phyloP scores from a whole-genome alignment of 2,797 vertebrate species.

The Sitta carolinensis region DNA sequence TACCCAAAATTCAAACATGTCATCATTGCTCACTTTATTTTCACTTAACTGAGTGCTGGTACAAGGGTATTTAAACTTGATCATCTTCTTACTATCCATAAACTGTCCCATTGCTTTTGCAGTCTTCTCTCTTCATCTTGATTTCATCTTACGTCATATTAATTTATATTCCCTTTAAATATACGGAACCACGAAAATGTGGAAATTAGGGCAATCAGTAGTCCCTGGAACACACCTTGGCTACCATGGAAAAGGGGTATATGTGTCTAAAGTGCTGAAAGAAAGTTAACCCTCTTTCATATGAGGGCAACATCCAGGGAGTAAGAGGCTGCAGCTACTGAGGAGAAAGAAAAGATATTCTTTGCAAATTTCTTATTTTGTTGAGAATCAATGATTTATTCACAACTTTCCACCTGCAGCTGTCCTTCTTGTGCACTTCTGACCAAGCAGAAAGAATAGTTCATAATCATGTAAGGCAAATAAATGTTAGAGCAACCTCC shows the following conservation, averaged over 20 bases:
- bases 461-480: background rate
- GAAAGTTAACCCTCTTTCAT: background rate
- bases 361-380: background rate
- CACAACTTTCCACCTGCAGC: background rate
- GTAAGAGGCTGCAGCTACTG: background rate
- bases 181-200: background rate
- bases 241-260: background rate
- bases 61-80: background rate
- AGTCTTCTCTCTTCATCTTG: background rate
- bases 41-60: background rate
- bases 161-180: background rate
- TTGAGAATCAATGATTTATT: background rate
- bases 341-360: background rate
- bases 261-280: background rate
- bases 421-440: background rate
- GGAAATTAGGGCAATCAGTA: background rate
- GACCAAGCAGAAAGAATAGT: background rate
- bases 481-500: background rate
- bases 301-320: background rate
- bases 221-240: background rate
- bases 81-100: background rate
- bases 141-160: background rate
- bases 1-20: background rate
- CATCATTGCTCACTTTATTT: background rate
- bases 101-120: background rate